These are phyloP conservation scores for Caenorhabditis imperialis DNA, from an alignment of 2,888 invertebrate genomes.

Conservation along the genomic window DNA sequence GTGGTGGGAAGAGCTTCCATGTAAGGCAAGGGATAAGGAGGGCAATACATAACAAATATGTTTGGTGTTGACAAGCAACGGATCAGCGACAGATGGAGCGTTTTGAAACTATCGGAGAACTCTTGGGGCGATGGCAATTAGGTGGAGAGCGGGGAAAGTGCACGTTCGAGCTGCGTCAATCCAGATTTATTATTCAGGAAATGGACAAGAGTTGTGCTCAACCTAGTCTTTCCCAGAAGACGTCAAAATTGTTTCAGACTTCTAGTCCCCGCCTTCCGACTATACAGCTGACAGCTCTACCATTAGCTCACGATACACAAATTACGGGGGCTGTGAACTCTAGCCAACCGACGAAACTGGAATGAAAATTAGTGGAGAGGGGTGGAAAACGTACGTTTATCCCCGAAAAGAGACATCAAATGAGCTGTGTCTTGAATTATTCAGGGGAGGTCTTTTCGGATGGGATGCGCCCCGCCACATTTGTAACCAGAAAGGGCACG, in stretches of 20 bases:
- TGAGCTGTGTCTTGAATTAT: conserved; percentile 30
- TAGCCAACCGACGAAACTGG: too few species aligned
- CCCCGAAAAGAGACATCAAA: conserved; percentile 27
- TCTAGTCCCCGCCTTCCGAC: too few species aligned
- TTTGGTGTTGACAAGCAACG: conserved; percentile 13
- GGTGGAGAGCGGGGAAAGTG: conserved; percentile 14
- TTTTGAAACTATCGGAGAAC: too few species aligned
- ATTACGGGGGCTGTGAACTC: too few species aligned
- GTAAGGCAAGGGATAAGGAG: conserved; percentile 25
- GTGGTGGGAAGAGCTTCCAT: too few species aligned
- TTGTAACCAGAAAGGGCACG: conserved; percentile 33
- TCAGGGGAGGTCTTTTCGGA: conserved; percentile 16
- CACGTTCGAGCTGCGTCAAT: conserved; percentile 29
- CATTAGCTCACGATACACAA: neutral
- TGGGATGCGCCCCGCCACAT: conserved; percentile 30
- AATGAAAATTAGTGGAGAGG: too few species aligned
- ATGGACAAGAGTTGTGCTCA: conserved; percentile 8
- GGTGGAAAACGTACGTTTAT: too few species aligned
- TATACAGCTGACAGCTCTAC: neutral
- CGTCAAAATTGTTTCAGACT: too few species aligned
- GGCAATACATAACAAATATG: conserved; percentile 49
- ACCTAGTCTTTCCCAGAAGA: too few species aligned
- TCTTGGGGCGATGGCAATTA: conserved; percentile 9
- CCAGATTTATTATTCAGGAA: conserved; percentile 39
- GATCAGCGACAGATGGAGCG: too few species aligned